These are phyloP conservation scores for Anniella stebbinsi DNA, from an alignment of 2,797 vertebrate genomes.

Conservation along the genomic window DNA sequence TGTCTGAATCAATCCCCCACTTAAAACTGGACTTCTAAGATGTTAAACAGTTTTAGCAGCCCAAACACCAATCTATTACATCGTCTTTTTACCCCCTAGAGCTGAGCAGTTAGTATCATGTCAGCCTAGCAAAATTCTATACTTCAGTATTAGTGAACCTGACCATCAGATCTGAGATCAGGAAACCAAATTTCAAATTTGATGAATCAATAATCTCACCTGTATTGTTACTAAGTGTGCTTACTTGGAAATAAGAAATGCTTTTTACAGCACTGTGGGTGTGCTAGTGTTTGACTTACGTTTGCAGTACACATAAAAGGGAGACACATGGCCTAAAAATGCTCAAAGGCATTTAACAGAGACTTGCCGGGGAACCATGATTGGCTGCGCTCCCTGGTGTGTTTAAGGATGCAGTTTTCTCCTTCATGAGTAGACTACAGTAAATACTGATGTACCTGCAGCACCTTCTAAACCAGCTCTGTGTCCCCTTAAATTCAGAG, in stretches of 20 bases:
- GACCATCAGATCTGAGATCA: too few species aligned
- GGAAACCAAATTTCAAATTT: too few species aligned
- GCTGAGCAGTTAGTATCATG: background rate
- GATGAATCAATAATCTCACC: background rate
- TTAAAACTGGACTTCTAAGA: background rate
- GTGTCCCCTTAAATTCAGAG: background rate
- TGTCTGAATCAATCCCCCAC: background rate
- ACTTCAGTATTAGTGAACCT: too few species aligned
- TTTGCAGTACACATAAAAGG: background rate
- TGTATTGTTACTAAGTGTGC: background rate
- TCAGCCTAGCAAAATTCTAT: too few species aligned
- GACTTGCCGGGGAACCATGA: background rate
- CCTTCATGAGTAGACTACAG: background rate
- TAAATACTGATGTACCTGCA: background rate
- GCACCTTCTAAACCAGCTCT: background rate
- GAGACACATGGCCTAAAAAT: background rate
- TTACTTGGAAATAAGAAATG: background rate
- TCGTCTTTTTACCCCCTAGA: background rate
- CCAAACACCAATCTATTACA: background rate
- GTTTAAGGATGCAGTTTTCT: background rate
- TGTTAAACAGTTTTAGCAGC: background rate
- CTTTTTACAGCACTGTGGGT: background rate
- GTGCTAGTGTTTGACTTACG: too few species aligned
- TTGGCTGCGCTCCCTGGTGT: background rate
- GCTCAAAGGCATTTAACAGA: background rate